These are phyloP conservation scores for Koerneria pararmatus DNA, from an alignment of 2,888 invertebrate species.

Conservation along the genomic window DNA sequence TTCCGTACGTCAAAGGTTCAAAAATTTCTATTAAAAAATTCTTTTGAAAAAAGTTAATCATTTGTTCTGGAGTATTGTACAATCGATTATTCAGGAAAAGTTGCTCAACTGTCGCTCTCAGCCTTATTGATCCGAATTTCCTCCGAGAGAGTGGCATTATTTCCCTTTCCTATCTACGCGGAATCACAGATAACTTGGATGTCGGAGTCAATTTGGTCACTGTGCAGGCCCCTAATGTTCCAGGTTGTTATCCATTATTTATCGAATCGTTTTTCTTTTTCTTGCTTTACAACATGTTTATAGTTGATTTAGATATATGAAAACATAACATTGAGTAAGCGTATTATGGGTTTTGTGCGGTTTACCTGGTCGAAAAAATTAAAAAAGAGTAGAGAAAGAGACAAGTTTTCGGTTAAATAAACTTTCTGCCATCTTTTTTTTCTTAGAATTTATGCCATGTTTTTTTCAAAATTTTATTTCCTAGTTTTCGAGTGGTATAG, in stretches of 20 bases:
- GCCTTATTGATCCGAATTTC: conserved; percentile 85
- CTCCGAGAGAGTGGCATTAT: conserved; percentile 74
- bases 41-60: neutral
- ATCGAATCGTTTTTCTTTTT: neutral
- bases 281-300: too few relatives aligned
- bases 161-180: conserved; percentile 65
- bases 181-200: conserved; percentile 74
- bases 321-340: conserved; percentile 7
- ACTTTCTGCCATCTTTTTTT: too few relatives aligned
- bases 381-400: too few relatives aligned
- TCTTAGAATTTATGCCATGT: too few relatives aligned
- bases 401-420: too few relatives aligned
- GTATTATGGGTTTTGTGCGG: too few relatives aligned
- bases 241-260: conserved; percentile 64
- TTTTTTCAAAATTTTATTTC: too few relatives aligned
- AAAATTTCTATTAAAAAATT: too few relatives aligned
- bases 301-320: neutral
- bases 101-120: conserved; percentile 80
- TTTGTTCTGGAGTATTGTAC: too few relatives aligned
- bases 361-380: too few relatives aligned
- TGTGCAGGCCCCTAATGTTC: conserved; percentile 79
- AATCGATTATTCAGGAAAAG: conserved; percentile 72
- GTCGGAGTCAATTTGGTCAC: conserved; percentile 88
- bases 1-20: too few relatives aligned
- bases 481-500: too few relatives aligned